Base-by-base conservation (phyloP, 2,888 invertebrate genomes). In the Chelonus formosanus region DNA sequence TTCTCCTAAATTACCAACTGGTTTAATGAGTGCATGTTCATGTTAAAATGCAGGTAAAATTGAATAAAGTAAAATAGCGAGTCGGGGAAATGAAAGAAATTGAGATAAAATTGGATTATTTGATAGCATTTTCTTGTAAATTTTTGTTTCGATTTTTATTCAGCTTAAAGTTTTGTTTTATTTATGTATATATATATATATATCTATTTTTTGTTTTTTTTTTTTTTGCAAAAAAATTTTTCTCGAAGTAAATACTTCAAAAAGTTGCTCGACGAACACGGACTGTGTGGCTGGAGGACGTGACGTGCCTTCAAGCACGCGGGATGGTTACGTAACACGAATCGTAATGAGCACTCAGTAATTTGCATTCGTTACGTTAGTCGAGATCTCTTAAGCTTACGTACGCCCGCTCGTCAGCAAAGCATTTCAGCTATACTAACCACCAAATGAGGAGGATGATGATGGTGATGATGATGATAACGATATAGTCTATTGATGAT, bases 301-400 rank as follows among this genome's bases (percentile, higher is more conserved):
- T 62, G 62, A 66, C 53, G 61, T 66, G 66, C 61, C 50, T 66
- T 50, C 56, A 44, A 35, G 57, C 44, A 54, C 55, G 48, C 61
- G 54, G 20, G 59, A 47, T 54, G 32, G 54, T 60, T 59, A 63
- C 67, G 67, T 53, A 57, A 31, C 53, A 57, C 57, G 67, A 67
- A 67, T 67, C 54, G 67, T 67, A 67, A 67, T 67, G 67, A 67
- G 67, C 62, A 67, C 62, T 66, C 66, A 56, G 62, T 56, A 66
- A 67, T 67, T 67, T 67, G 67, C 67, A 67, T 67, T 67, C 67
- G 67, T 67, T 67, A 62, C 58, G 53, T 52, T 67, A 43, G 45
- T 52, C 31, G 57, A 64, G 52, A 44, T 43, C 57, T 64, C 63
- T 52, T 52, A 53, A 61, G 61, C 61, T 52, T 10, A 31, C 61